These are phyloP conservation scores for Dinothrombium tinctorium DNA, from an alignment of 1,140 invertebrate species.

Conservation along the genomic window DNA sequence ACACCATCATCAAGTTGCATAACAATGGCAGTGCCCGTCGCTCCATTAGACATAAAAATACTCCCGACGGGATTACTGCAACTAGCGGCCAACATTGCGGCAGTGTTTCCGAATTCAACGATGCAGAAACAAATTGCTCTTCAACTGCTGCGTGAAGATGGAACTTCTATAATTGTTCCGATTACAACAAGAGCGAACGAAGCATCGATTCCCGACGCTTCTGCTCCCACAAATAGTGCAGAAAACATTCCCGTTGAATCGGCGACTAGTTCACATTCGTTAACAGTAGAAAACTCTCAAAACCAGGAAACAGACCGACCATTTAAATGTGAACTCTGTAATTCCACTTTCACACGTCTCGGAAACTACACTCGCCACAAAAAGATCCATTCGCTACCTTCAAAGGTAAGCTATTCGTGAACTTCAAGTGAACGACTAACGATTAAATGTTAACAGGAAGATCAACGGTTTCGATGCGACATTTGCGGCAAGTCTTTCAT, in stretches of 20 bases:
- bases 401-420: slow-evolving; percentile 10
- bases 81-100: slow-evolving; percentile 7
- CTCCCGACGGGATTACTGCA: slow-evolving; percentile 5
- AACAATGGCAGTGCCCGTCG: too few species aligned
- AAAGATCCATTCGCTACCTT: slow-evolving; percentile 15
- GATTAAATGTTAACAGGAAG: slow-evolving; percentile 10
- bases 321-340: slow-evolving; percentile 25
- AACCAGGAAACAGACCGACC: slow-evolving; percentile 23
- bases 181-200: slow-evolving; percentile 11
- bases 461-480: slow-evolving; percentile 17
- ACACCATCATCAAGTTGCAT: too few species aligned
- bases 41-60: slow-evolving; percentile 6
- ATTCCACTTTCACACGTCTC: slow-evolving; percentile 18
- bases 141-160: slow-evolving; percentile 10
- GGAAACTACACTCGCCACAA: slow-evolving; percentile 16
- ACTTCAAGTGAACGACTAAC: background rate
- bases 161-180: slow-evolving; percentile 9
- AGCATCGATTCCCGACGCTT: slow-evolving; percentile 25
- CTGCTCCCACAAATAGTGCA: background rate
- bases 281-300: background rate
- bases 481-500: slow-evolving; percentile 19
- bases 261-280: background rate
- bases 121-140: slow-evolving; percentile 6
- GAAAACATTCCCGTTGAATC: background rate
- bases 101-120: slow-evolving; percentile 3